Evolutionary conservation across 2,888 invertebrate genomes (phyloP).

Genomic region (Leucozona laternaria): DNA sequence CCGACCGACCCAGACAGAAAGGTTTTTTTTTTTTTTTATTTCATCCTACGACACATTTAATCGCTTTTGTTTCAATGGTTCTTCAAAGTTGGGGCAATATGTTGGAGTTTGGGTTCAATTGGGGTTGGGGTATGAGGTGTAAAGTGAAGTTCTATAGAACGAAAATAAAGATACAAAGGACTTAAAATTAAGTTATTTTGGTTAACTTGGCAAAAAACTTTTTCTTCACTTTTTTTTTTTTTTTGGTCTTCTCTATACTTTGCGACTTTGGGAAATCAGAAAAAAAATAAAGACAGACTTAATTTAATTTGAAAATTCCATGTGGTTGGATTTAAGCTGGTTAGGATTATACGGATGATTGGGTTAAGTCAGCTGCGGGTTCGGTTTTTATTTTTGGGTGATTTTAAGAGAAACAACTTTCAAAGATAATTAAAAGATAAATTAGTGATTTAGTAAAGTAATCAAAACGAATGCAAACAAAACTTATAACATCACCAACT

Average conservation of each 20-base stretch:
- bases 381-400: not conserved
- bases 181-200: conserved; percentile 66
- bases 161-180: conserved; percentile 58
- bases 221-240: conserved; percentile 12
- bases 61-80: conserved; percentile 68
- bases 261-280: conserved; percentile 38
- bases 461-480: not conserved
- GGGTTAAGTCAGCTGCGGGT: conserved; percentile 29
- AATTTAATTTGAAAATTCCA: conserved; percentile 62
- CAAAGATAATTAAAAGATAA: not conserved
- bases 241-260: not conserved
- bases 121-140: not conserved
- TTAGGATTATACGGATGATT: conserved; percentile 40
- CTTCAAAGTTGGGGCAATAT: conserved; percentile 25
- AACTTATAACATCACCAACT: too few species aligned
- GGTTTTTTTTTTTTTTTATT: conserved; percentile 23
- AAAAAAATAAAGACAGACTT: conserved; percentile 53
- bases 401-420: not conserved
- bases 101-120: not conserved
- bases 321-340: conserved; percentile 55
- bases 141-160: conserved; percentile 45
- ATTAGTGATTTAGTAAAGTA: not conserved
- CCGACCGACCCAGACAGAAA: conserved; percentile 42
- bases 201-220: conserved; percentile 58
- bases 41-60: conserved; percentile 60